Conservation (phyloP, 2,888 invertebrate genomes). For the Empis stercorea region DNA sequence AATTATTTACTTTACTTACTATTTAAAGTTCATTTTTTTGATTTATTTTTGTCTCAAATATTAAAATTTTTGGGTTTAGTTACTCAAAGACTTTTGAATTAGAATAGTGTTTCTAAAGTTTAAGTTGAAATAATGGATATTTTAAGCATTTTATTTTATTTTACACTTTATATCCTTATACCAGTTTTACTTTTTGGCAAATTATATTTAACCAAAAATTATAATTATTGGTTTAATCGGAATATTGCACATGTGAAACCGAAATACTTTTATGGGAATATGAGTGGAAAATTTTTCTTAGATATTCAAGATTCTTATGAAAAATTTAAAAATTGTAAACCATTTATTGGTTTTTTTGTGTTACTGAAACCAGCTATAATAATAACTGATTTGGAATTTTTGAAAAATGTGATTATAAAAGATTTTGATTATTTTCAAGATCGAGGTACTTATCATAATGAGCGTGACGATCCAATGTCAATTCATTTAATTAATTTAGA, state of each 20-base stretch:
- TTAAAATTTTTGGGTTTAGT: too few relatives aligned
- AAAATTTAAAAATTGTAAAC: conserved; percentile 14
- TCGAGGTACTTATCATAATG: conserved; percentile 27
- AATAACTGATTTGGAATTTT: conserved; percentile 24
- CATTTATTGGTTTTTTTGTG: conserved; percentile 21
- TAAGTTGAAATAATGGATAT: too few relatives aligned
- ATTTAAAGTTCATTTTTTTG: too few relatives aligned
- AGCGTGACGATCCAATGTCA: conserved; percentile 30
- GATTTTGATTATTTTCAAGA: conserved; percentile 27
- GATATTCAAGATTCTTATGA: conserved; percentile 21
- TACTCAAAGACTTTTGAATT: too few relatives aligned
- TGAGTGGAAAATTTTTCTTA: conserved; percentile 18
- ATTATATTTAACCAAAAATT: too few relatives aligned
- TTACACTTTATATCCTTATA: too few relatives aligned
- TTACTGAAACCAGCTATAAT: conserved; percentile 19
- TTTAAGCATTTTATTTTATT: too few relatives aligned
- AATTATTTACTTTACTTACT: too few relatives aligned
- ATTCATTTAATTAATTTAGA: conserved; percentile 22
- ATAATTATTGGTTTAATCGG: too few relatives aligned
- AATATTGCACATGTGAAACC: conserved; percentile 7
- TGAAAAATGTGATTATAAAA: conserved; percentile 24
- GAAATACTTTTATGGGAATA: conserved; percentile 17
- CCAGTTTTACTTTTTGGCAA: too few relatives aligned
- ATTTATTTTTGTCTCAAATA: too few relatives aligned
- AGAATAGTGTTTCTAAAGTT: too few relatives aligned